Evolutionary conservation across 1,140 invertebrate genomes (phyloP).

Genomic region (Proales similis): DNA sequence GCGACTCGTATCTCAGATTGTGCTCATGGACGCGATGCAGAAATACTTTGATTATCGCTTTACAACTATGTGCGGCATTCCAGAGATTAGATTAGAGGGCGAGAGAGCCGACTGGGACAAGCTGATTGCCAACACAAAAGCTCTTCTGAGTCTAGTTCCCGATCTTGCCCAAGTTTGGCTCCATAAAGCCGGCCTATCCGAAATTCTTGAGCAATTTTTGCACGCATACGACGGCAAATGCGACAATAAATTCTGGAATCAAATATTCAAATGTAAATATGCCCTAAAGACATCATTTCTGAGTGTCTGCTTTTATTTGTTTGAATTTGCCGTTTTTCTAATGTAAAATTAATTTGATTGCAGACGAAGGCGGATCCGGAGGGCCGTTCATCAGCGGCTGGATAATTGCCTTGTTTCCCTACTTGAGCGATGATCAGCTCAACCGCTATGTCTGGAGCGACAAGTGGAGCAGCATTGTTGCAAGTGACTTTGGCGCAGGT

Average conservation of each 20-base stretch:
- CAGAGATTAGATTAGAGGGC: conserved; percentile 28
- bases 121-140: neutral
- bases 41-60: conserved; percentile 29
- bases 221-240: conserved; percentile 13
- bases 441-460: conserved; percentile 17
- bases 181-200: neutral
- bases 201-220: conserved; percentile 7
- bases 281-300: neutral
- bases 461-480: conserved; percentile 1
- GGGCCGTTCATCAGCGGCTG: conserved; percentile 21
- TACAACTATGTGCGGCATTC: conserved; percentile 21
- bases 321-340: too few species aligned
- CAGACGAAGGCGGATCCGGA: conserved; percentile 5
- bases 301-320: neutral
- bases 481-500: neutral
- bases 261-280: conserved; percentile 25
- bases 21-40: conserved; percentile 35
- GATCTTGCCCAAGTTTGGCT: conserved; percentile 27
- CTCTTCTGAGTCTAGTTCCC: conserved; percentile 12
- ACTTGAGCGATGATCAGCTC: neutral
- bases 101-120: conserved; percentile 24
- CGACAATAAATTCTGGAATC: conserved; percentile 28
- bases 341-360: too few species aligned
- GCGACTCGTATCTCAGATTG: conserved; percentile 32
- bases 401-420: conserved; percentile 34